phyloP scores from a whole-genome alignment of 2,113 vertebrate species.

The Lanius collurio region DNA sequence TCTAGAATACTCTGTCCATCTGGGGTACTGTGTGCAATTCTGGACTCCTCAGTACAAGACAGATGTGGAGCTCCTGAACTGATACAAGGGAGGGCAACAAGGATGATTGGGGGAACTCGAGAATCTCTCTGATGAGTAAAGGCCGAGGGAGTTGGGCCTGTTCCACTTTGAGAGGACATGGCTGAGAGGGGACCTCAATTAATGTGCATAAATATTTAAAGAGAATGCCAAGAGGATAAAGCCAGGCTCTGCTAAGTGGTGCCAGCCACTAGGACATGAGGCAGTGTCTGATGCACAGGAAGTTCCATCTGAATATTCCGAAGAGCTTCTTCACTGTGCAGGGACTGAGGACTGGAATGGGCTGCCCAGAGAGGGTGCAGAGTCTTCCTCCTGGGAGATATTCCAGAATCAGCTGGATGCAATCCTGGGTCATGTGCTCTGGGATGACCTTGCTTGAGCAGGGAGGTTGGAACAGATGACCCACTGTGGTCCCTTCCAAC shows the following conservation, averaged over 20 bases:
- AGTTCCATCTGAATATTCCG: neutral
- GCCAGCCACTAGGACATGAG: neutral
- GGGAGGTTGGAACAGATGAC: neutral
- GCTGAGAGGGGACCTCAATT: neutral
- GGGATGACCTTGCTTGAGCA: neutral
- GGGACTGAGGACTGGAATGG: neutral
- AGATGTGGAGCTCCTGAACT: neutral
- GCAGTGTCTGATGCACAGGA: neutral
- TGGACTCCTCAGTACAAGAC: neutral
- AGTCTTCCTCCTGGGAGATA: neutral
- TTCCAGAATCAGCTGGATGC: neutral
- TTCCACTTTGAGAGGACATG: accelerated
- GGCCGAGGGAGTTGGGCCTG: neutral
- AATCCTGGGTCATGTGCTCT: accelerated
- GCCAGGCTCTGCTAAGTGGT: neutral
- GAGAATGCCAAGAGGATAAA: neutral
- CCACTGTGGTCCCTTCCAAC: neutral
- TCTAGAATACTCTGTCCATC: neutral
- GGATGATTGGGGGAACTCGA: neutral
- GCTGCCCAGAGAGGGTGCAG: neutral
- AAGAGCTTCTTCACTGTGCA: neutral
- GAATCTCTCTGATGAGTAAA: neutral
- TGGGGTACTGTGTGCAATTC: neutral
- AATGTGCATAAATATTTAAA: neutral
- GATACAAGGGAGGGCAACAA: accelerated